Evolutionary conservation across 2,113 vertebrate species (phyloP), one percentile per base, ranked within the genome.

Genomic region (Fregetta grallaria): DNA sequence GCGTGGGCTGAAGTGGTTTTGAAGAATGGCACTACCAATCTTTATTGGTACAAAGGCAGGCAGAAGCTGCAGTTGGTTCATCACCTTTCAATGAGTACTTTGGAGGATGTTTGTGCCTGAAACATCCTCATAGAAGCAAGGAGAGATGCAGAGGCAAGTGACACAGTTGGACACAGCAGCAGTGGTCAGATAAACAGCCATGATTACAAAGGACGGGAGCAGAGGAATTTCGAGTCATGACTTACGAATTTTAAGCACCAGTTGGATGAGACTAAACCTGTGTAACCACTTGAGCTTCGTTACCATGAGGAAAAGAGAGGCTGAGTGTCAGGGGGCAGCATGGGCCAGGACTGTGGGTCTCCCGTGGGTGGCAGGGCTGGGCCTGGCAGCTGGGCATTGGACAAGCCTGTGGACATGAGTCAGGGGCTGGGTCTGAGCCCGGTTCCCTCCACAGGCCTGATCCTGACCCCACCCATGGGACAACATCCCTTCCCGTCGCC

Each of bases 11-110:
- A 65, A n/a, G 27, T 44, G 50, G 32, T 66, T 86, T 67, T 63
- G 55, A 20, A 89, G 83, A 58, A 55, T 4, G 10, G 55, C 17
- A 3, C n/a, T 76, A 18, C 6, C 0, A 0, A 1, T 40, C n/a
- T n/a, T n/a, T n/a, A n/a, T n/a, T n/a, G n/a, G n/a, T n/a, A 58
- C 0, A 3, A 52, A 70, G 18, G 59, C 29, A 66, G 58, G 32
- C 15, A 77, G 72, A 50, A 70, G 47, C 7, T 77, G 26, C 27
- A 59, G 62, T 1, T 59, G 44, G 32, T 38, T 86, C 18, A 40
- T 71, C 15, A 62, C 18, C 15, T 91, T 89, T 50, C 2, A 2
- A 2, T 11, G 6, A 26, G 13, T 20, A 42, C 15, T 66, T 36
- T 32, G n/a, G 21, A 18, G 44, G 26, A 42, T 70, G 4, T 25